These are phyloP conservation scores for Zeus faber DNA, from an alignment of 2,113 vertebrate species.

Conservation along the genomic window DNA sequence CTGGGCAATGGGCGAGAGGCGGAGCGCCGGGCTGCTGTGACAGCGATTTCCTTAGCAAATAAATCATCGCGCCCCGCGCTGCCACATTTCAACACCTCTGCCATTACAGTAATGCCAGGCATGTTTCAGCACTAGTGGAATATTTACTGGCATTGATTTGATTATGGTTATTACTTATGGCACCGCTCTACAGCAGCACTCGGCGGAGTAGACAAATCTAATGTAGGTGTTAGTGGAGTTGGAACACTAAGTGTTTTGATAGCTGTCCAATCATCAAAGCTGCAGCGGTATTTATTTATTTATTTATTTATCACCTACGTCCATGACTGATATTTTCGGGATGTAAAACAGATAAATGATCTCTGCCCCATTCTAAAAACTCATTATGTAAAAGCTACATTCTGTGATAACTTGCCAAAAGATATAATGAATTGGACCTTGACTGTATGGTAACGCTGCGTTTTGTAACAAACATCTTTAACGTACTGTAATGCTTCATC, in stretches of 20 bases:
- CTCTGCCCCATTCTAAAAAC: no score
- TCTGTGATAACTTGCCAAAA: no score
- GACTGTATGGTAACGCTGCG: no score
- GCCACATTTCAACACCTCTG: conserved; percentile 38
- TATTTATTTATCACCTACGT: no score
- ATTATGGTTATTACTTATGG: conserved; percentile 49
- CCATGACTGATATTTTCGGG: background rate
- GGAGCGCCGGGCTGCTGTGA: conserved; percentile 51
- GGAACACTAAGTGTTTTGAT: background rate
- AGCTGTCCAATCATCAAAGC: no score
- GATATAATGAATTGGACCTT: no score
- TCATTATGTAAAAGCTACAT: no score
- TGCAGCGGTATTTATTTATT: no score
- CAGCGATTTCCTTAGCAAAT: conserved; percentile 64
- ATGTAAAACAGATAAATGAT: no score
- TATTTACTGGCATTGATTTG: conserved; percentile 47
- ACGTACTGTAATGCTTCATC: no score
- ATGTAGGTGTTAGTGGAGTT: background rate
- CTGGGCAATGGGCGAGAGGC: conserved; percentile 49
- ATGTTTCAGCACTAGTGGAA: conserved; percentile 31
- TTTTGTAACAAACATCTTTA: no score
- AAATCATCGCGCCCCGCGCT: conserved; percentile 54
- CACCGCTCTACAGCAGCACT: conserved; percentile 26
- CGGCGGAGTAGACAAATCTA: conserved; percentile 18
- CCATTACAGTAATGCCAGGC: conserved; percentile 35